phyloP scores from a whole-genome alignment of 35 echinoderm and acorn worm genomes.

The Holothuria glaberrima region DNA sequence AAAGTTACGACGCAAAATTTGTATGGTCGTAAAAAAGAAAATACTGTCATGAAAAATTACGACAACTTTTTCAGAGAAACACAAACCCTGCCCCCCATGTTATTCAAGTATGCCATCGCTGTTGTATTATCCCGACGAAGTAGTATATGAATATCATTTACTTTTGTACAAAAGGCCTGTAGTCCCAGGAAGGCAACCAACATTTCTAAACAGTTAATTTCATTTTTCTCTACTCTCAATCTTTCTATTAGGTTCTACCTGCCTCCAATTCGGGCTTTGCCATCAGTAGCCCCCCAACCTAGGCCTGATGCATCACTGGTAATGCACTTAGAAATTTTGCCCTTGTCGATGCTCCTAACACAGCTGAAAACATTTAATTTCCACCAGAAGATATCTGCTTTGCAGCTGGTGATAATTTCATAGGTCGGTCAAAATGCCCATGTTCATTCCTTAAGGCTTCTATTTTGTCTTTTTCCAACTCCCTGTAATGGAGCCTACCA shows the following conservation, averaged over 20 bases:
- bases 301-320: slow-evolving; percentile 38
- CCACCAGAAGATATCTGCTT: slow-evolving; percentile 46
- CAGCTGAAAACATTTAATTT: neutral
- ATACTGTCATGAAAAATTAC: no score
- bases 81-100: no score
- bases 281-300: slow-evolving; percentile 46
- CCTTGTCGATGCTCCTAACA: neutral
- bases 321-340: neutral
- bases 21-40: no score
- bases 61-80: no score
- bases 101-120: neutral
- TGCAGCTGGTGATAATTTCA: neutral
- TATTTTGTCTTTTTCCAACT: slow-evolving; percentile 17
- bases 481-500: slow-evolving; percentile 36
- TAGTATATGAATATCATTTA: neutral
- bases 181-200: slow-evolving; percentile 41
- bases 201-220: slow-evolving; percentile 59
- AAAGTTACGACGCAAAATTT: no score
- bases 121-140: neutral
- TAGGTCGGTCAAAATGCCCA: slow-evolving; percentile 32
- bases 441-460: neutral
- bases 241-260: neutral
- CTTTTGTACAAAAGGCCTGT: slow-evolving; percentile 42
- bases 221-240: neutral
- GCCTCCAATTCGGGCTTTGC: neutral